Conservation (phyloP, 2,113 vertebrate species). For the Haemorhous mexicanus region DNA sequence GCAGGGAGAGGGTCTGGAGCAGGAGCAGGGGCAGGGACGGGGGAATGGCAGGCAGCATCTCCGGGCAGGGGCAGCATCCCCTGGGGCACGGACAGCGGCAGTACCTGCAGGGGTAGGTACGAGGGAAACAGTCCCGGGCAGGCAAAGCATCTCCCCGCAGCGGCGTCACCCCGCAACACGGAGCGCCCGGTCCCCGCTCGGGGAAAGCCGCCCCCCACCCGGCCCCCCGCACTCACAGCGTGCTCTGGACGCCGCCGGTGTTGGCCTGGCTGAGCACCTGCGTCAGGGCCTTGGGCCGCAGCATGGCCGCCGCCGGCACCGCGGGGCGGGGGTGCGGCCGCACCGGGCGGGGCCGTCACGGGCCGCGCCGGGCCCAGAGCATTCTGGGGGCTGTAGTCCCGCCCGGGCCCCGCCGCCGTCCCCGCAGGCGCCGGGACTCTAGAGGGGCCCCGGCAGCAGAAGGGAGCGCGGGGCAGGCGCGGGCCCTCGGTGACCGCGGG, state of each 20-base stretch:
- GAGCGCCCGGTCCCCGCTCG: neutral
- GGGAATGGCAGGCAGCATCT: neutral
- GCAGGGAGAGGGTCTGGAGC: too few relatives aligned
- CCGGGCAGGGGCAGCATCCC: neutral
- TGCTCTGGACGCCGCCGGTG: constrained; percentile 96
- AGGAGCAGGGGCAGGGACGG: neutral
- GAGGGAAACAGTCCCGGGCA: neutral
- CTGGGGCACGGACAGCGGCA: neutral
- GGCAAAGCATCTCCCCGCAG: neutral
- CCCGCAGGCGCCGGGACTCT: too few relatives aligned
- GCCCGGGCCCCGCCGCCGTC: neutral
- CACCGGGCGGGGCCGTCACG: neutral
- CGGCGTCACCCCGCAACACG: neutral
- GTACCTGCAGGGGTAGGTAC: neutral
- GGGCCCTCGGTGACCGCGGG: neutral
- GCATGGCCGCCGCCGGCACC: constrained; percentile 66
- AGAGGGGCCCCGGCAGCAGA: neutral
- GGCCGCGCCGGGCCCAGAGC: neutral
- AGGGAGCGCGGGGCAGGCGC: neutral
- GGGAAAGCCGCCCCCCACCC: neutral
- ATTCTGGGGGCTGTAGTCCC: neutral
- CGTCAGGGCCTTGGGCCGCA: constrained; percentile 93
- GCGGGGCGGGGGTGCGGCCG: neutral
- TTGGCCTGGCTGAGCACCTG: constrained; percentile 97
- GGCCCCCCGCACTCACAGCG: constrained; percentile 80